These are phyloP conservation scores for Leuciscus idus DNA, from an alignment of 2,113 vertebrate species.

Conservation along the genomic window DNA sequence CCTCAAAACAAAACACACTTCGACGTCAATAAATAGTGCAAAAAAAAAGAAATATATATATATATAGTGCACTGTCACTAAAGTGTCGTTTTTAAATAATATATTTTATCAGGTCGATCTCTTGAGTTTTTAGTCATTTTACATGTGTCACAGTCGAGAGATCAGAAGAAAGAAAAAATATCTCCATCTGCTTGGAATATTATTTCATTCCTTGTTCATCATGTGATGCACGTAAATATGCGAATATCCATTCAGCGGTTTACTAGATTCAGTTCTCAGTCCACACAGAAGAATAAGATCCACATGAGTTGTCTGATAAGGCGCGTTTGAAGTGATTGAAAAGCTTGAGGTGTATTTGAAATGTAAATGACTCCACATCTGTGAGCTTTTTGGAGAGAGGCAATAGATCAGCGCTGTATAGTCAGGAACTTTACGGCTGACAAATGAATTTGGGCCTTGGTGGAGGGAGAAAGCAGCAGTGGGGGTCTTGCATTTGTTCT, in stretches of 20 bases:
- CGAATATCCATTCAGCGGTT: background rate
- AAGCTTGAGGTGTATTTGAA: slow-evolving; percentile 62
- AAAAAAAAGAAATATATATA: too few species aligned
- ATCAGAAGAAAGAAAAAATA: background rate
- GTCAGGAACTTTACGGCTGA: slow-evolving; percentile 66
- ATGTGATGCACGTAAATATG: background rate
- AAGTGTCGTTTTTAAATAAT: too few species aligned
- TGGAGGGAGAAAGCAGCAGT: slow-evolving; percentile 59
- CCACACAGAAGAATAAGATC: slow-evolving; percentile 52
- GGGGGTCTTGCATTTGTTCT: slow-evolving; percentile 63
- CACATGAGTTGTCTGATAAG: slow-evolving; percentile 58
- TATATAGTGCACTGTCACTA: too few species aligned
- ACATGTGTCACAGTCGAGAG: background rate
- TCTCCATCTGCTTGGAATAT: slow-evolving; percentile 4
- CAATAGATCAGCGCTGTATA: slow-evolving; percentile 63
- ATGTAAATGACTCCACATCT: slow-evolving; percentile 63
- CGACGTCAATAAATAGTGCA: too few species aligned
- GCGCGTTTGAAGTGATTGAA: slow-evolving; percentile 63
- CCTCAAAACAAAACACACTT: too few species aligned
- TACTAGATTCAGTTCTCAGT: slow-evolving; percentile 28
- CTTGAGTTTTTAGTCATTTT: background rate
- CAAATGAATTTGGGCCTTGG: slow-evolving; percentile 66
- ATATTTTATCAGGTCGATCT: too few species aligned
- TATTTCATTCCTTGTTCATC: background rate
- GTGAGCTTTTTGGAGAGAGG: slow-evolving; percentile 58